Conservation (phyloP, 2,888 invertebrate species). For the Latrodectus hesperus region DNA sequence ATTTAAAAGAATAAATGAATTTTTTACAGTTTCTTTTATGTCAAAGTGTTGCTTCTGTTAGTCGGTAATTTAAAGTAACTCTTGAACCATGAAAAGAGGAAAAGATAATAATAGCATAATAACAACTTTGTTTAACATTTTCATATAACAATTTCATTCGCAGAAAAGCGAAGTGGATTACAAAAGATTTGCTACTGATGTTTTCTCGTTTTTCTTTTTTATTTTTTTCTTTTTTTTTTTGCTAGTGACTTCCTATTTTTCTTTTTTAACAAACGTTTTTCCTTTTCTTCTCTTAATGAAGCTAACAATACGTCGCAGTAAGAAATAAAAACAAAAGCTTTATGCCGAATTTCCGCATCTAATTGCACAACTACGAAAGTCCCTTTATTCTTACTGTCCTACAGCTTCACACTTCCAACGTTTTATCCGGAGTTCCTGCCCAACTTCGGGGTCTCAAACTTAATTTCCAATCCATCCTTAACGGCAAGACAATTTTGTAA, state of each 20-base stretch:
- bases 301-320: slow-evolving; percentile 43
- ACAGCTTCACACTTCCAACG: neutral
- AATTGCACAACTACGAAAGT: slow-evolving; percentile 49
- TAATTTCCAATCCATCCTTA: slow-evolving; percentile 45
- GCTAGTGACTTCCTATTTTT: slow-evolving; percentile 11
- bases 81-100: too few relatives aligned
- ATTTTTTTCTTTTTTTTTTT: slow-evolving; percentile 13
- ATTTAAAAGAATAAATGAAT: too few relatives aligned
- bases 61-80: too few relatives aligned
- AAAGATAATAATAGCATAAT: too few relatives aligned
- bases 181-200: neutral
- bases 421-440: neutral
- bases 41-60: too few relatives aligned
- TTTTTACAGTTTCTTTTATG: too few relatives aligned
- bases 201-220: slow-evolving; percentile 7
- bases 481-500: slow-evolving; percentile 57
- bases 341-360: slow-evolving; percentile 60
- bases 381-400: slow-evolving; percentile 5
- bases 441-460: slow-evolving; percentile 36
- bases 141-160: too few relatives aligned
- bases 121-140: too few relatives aligned
- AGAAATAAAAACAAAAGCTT: slow-evolving; percentile 53
- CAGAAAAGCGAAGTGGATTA: too few relatives aligned
- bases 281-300: slow-evolving; percentile 48
- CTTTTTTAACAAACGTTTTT: slow-evolving; percentile 19